Conservation (phyloP, 1,140 invertebrate species). For the Zaprionus africanus region DNA sequence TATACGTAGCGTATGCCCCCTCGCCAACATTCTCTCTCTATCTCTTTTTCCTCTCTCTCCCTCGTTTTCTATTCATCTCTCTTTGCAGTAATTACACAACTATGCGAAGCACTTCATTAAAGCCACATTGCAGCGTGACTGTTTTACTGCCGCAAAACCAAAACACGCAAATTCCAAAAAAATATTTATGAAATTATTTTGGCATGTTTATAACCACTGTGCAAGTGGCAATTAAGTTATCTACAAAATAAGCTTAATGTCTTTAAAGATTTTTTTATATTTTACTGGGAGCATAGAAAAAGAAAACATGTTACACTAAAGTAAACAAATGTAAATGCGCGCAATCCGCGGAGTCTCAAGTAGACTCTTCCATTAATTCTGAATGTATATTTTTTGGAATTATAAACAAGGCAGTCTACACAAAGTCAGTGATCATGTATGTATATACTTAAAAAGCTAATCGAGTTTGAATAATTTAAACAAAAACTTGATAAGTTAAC, state of each 20-base stretch:
- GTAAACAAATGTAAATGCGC: not conserved
- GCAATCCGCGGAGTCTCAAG: not conserved
- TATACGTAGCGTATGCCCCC: conserved; percentile 52
- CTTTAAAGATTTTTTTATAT: conserved; percentile 16
- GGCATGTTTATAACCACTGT: conserved; percentile 21
- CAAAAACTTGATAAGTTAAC: not conserved
- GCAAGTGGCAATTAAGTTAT: conserved; percentile 17
- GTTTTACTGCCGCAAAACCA: conserved; percentile 10
- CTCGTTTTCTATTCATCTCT: not conserved
- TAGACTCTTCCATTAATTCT: too few relatives aligned
- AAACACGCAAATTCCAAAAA: not conserved
- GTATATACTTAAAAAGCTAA: not conserved
- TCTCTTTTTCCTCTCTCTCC: not conserved
- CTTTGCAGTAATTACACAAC: conserved; percentile 21
- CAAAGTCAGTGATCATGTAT: too few relatives aligned
- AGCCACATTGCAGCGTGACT: conserved; percentile 1
- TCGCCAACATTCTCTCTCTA: not conserved
- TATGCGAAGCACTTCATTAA: conserved; percentile 29
- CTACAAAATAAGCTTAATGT: conserved; percentile 1
- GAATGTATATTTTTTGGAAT: too few relatives aligned
- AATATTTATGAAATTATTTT: conserved; percentile 53
- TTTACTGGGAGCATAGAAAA: not conserved
- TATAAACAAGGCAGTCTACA: not conserved
- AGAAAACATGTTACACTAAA: not conserved
- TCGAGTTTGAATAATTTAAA: not conserved